Percentiles rank a stretch among this genome's conserved stretches.
phyloP scores from a whole-genome alignment of 2,888 invertebrate species.

The Malachius bipustulatus region DNA sequence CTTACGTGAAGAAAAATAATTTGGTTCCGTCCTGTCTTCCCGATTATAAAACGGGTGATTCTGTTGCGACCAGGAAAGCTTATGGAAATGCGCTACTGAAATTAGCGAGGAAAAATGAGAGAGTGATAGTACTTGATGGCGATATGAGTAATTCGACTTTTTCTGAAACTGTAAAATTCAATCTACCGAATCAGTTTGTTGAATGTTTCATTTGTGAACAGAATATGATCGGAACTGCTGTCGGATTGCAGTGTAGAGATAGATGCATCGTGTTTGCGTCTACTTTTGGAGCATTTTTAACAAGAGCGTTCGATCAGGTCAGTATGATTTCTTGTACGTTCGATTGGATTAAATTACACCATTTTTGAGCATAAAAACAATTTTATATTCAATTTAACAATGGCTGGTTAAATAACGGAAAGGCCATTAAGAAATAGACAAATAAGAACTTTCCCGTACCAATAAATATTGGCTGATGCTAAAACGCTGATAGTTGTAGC shows the following conservation, averaged over 20 bases:
- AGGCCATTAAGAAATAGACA: too few relatives aligned
- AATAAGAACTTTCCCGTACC: too few relatives aligned
- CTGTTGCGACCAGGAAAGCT: conserved; percentile 79
- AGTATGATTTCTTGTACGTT: too few relatives aligned
- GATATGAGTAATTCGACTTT: conserved; percentile 99
- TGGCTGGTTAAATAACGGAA: too few relatives aligned
- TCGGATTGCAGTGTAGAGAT: conserved; percentile 88
- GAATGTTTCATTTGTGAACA: conserved; percentile 99
- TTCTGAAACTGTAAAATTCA: conserved; percentile 78
- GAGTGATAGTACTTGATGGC: conserved; percentile 89
- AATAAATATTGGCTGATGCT: too few relatives aligned
- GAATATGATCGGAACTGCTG: conserved; percentile 90
- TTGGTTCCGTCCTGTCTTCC: conserved; percentile 68
- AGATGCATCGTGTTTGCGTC: conserved; percentile 88
- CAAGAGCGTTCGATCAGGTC: conserved; percentile 92
- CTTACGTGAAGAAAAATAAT: conserved; percentile 55
- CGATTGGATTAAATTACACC: too few relatives aligned
- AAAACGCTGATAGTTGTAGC: too few relatives aligned
- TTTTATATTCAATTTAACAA: too few relatives aligned
- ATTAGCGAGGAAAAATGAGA: conserved; percentile 55
- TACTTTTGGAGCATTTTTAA: conserved; percentile 96
- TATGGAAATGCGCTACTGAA: conserved; percentile 91
- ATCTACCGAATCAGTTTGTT: conserved; percentile 60
- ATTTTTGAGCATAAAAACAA: too few relatives aligned
- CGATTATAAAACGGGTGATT: conserved; percentile 61